Evolutionary conservation across 2,888 invertebrate species (phyloP).

Genomic region (Nemotelus nigrinus): DNA sequence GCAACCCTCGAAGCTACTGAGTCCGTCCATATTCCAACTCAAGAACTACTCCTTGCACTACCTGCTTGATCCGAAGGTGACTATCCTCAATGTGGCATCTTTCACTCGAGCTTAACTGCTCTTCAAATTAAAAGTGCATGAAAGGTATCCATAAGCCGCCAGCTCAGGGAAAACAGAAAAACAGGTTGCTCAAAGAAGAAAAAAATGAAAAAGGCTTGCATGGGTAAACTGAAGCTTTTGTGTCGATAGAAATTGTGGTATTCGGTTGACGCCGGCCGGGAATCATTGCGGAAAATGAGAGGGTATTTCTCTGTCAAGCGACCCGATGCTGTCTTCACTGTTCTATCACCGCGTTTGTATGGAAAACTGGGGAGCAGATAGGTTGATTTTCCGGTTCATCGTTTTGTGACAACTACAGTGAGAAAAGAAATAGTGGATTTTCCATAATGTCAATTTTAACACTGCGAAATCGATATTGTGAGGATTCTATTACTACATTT

Average conservation of each 20-base stretch:
- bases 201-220: conserved; percentile 10
- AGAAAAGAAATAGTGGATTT: too few relatives aligned
- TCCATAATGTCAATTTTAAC: too few relatives aligned
- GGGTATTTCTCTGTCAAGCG: conserved; percentile 43
- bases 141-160: conserved; percentile 38
- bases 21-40: not conserved
- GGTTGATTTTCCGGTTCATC: too few relatives aligned
- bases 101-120: conserved; percentile 48
- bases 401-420: too few relatives aligned
- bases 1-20: not conserved
- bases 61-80: conserved; percentile 10
- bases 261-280: conserved; percentile 25
- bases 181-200: conserved; percentile 8
- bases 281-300: conserved; percentile 31
- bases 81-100: conserved; percentile 31
- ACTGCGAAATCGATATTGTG: too few relatives aligned
- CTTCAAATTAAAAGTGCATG: conserved; percentile 51
- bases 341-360: too few relatives aligned
- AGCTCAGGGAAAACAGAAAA: conserved; percentile 28
- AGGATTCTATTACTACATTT: too few relatives aligned
- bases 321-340: too few relatives aligned
- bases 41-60: conserved; percentile 15
- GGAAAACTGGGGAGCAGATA: too few relatives aligned
- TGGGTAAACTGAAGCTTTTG: conserved; percentile 43
- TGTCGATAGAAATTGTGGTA: conserved; percentile 38